Conservation (phyloP, 2,113 vertebrate species). For the Sorex fumeus region DNA sequence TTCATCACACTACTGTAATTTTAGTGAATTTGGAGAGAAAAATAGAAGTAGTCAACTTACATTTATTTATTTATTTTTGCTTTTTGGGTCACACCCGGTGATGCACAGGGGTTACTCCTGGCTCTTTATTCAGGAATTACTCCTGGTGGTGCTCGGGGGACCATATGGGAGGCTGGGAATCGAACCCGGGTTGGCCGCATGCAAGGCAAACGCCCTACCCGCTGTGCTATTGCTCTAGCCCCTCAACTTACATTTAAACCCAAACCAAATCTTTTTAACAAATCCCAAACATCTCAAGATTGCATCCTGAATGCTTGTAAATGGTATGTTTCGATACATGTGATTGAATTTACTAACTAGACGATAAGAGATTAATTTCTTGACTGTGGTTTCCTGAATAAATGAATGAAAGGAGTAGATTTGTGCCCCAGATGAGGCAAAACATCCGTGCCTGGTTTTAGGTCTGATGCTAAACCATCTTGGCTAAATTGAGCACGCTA, state of each 20-base stretch:
- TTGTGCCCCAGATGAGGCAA: neutral
- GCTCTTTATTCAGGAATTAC: too few species aligned
- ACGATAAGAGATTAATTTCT: constrained; percentile 12
- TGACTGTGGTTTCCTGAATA: neutral
- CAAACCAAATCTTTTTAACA: neutral
- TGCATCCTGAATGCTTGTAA: neutral
- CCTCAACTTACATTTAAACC: neutral
- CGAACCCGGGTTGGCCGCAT: too few species aligned
- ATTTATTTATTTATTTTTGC: too few species aligned
- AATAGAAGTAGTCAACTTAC: neutral
- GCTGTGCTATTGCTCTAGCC: too few species aligned
- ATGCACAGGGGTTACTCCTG: too few species aligned
- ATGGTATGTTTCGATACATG: neutral
- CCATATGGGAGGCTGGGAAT: too few species aligned
- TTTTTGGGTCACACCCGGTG: too few species aligned
- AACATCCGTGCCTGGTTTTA: neutral
- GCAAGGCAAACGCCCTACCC: too few species aligned
- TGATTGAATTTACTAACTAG: neutral
- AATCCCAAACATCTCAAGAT: neutral
- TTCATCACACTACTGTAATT: neutral
- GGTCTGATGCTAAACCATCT: neutral
- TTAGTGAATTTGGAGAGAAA: neutral
- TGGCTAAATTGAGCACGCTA: neutral
- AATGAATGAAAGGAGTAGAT: neutral
- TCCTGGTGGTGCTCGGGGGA: too few species aligned